A percentile compares a stretch with the other conserved stretches of the same genome.
phyloP scores from a whole-genome alignment of 2,113 vertebrate genomes.

The Istiophorus platypterus region DNA sequence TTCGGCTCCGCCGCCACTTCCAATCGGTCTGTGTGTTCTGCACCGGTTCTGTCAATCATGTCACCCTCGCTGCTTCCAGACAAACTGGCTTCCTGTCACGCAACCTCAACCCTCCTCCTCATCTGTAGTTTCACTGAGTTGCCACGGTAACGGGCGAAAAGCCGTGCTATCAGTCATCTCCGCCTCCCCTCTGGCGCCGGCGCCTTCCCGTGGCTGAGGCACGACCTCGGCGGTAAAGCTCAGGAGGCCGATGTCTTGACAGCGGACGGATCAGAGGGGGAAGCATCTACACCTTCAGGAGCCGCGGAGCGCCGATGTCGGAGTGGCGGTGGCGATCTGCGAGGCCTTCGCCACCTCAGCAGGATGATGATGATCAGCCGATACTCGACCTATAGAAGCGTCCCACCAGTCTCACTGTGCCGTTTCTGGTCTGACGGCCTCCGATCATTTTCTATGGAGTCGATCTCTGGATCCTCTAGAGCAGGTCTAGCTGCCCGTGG shows the following conservation, averaged over 20 bases:
- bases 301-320: no score
- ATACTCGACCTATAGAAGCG: not conserved
- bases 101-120: not conserved
- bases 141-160: constrained; percentile 57
- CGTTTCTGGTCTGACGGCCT: not conserved
- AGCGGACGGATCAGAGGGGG: constrained; percentile 9
- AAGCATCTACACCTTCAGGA: not conserved
- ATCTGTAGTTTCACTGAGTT: constrained; percentile 39
- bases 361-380: not conserved
- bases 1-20: constrained; percentile 26
- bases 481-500: not conserved
- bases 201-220: not conserved
- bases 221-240: not conserved
- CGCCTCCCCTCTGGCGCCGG: not conserved
- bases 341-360: not conserved
- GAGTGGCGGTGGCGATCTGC: no score
- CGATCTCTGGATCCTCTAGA: not conserved
- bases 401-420: not conserved
- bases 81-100: constrained; percentile 29
- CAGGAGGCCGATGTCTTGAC: constrained; percentile 4
- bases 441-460: not conserved
- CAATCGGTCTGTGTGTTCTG: constrained; percentile 26
- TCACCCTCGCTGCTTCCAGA: constrained; percentile 26
- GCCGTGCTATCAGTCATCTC: constrained; percentile 29
- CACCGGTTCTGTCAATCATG: constrained; percentile 62